These are phyloP conservation scores for Philypnodon macrostomus DNA, from an alignment of 2,797 vertebrate genomes.

Conservation along the genomic window DNA sequence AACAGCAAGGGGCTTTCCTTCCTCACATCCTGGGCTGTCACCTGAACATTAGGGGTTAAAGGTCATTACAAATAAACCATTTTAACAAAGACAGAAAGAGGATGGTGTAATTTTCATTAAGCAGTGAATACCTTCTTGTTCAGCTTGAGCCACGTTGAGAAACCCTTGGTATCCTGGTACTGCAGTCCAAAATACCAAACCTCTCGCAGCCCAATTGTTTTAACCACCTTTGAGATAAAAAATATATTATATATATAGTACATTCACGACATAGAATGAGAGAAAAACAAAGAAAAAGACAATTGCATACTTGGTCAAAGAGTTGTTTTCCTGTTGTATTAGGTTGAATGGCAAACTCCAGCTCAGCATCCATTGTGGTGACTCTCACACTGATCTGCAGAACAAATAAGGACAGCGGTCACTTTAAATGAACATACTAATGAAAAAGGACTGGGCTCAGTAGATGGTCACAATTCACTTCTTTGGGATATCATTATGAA, in stretches of 20 bases:
- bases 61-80: neutral
- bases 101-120: too few species aligned
- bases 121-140: conserved; percentile 90
- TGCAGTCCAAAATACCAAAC: conserved; percentile 99
- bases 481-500: too few species aligned
- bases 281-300: neutral
- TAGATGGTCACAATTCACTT: too few species aligned
- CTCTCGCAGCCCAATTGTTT: conserved; percentile 95
- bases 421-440: too few species aligned
- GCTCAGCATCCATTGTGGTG: conserved; percentile 97
- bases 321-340: conserved; percentile 98
- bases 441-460: too few species aligned
- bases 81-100: conserved; percentile 4
- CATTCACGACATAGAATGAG: neutral
- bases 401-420: conserved; percentile 7
- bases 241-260: neutral
- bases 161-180: conserved; percentile 97
- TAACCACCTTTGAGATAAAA: conserved; percentile 85
- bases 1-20: conserved; percentile 95
- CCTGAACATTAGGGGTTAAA: conserved; percentile 70
- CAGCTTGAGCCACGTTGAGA: conserved; percentile 97
- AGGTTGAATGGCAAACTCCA: conserved; percentile 98
- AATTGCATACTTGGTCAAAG: conserved; percentile 90
- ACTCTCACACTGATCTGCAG: conserved; percentile 93
- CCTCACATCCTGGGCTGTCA: conserved; percentile 94